Evolutionary conservation across 1,140 invertebrate species (phyloP), one percentile per base, ranked within the genome.

Genomic region (Ladona fulva): DNA sequence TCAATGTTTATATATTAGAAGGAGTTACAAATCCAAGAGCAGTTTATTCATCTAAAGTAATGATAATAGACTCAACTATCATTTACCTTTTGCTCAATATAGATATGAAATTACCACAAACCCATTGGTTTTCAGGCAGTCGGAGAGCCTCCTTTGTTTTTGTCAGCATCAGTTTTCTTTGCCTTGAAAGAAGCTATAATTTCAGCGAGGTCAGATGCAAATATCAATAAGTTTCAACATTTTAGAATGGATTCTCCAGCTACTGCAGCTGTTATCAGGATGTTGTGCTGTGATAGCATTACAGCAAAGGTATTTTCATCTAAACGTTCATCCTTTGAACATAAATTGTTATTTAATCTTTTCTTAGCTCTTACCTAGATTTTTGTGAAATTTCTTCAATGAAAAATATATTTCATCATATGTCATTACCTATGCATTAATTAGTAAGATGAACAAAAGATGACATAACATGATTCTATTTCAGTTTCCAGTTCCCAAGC

Each of bases 1-100:
- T 92, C 80, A 89, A 92, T 82, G 90, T 92, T 1, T 87, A 88
- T 6, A 83, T 92, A 25, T 82, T 92, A 0, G 88, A 89, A 84
- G 88, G 88, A 29, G 87, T 87, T 78, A 85, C 87, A 10, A 91
- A 91, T 83, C 87, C 87, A 24, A 86, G 86, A 78, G 90, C 89
- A 74, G 89, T 92, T 19, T 91, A 90, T 84, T 92, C 91, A 14
- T 91, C 90, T 3, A 92, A 92, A 87, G 89, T 89, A 82, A 80
- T 11, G 12, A 22, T 6, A 19, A 22, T 22, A 52, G 19, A 52
- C 10, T 22, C 52, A 66, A 16, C n/a, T 22, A 66, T 66, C 12
- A 66, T 22, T 66, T 5, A 66, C 52, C 12, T 6, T 19, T 16
- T 19, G 1, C 3, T 66, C 14, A 66, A 6, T 66, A 11, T 52